Conservation (phyloP, 30 jellyfish, hydroid and myxozoan genomes). For the Sanderia malayensis region DNA sequence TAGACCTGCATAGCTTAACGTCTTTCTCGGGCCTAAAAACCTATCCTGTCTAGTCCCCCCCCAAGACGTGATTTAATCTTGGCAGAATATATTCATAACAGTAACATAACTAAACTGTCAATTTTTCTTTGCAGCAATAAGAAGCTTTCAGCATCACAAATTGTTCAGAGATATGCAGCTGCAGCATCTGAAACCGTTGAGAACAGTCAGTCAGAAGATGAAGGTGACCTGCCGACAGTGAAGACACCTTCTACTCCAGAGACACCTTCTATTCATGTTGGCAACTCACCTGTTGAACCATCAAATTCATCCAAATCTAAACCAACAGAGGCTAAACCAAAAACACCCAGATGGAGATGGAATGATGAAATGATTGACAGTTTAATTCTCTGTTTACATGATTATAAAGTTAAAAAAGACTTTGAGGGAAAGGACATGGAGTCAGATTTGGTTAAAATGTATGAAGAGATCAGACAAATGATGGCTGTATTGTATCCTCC, state of each 20-base stretch:
- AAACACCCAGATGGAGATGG: conserved; percentile 39
- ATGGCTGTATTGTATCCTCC: conserved; percentile 54
- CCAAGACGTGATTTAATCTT: conserved; percentile 2
- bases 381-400: conserved; percentile 8
- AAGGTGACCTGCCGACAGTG: not conserved
- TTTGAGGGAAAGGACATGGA: too few relatives aligned
- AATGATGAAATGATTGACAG: conserved; percentile 35
- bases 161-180: too few relatives aligned
- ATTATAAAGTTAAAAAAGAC: too few relatives aligned
- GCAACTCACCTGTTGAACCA: not conserved
- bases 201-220: conserved; percentile 2
- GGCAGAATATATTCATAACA: not conserved
- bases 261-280: conserved; percentile 1
- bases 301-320: not conserved
- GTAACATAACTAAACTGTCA: not conserved
- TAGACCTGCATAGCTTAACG: too few relatives aligned
- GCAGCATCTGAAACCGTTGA: too few relatives aligned
- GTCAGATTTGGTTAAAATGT: conserved; percentile 8
- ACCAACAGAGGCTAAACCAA: conserved; percentile 7
- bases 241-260: conserved; percentile 1
- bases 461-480: conserved; percentile 20
- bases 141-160: conserved; percentile 22
- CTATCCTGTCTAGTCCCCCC: conserved; percentile 4
- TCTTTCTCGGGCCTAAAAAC: too few relatives aligned
- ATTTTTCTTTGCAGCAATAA: conserved; percentile 13